Evolutionary conservation across 2,888 invertebrate genomes (phyloP), one percentile per base, ranked within the genome.

Genomic region (Loripinus fragilis): DNA sequence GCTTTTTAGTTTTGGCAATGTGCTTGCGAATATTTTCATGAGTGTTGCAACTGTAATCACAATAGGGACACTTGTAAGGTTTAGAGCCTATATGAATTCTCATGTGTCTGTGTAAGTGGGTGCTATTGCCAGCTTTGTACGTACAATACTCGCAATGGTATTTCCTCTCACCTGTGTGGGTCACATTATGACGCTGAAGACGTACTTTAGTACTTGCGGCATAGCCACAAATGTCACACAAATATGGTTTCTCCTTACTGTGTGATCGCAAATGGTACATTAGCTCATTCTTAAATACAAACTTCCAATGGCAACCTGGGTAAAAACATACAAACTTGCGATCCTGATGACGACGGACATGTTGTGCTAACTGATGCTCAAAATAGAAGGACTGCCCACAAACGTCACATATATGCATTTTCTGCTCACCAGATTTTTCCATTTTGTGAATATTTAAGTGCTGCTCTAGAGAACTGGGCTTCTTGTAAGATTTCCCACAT

Each of bases 11-110:
- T 45, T 95, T 95, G 0, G 97, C 94, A 1, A 97, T 96, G 94
- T 98, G 98, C 90, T 98, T 97, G 5, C 98, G 95, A 17, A 98
- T 95, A 93, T 98, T 98, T 92, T 97, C 98, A 96, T 97, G 92
- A 0, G 91, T 92, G 81, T 93, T 93, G 80, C 93, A 93, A 5
- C 95, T 95, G 93, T 97, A 98, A 1, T 95, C 91, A 90, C 98
- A 98, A 82, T 94, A 94, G 0, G 94, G 94, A 84, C 94, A 94
- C 76, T 92, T 90, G 80, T 92, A 94, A 1, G 93, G 94, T 74
- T 93, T 93, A 5, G 90, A 87, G 30, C 93, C 93, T 20, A 92
- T 92, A 78, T 94, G 94, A 50, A 93, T 91, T 38, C 93, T 86
- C 90, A 93, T 92, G 78, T 94, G 94, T 5, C 93, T 82, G 20